These are phyloP conservation scores for Synanthedon vespiformis DNA, from an alignment of 2,888 invertebrate species.

Conservation along the genomic window DNA sequence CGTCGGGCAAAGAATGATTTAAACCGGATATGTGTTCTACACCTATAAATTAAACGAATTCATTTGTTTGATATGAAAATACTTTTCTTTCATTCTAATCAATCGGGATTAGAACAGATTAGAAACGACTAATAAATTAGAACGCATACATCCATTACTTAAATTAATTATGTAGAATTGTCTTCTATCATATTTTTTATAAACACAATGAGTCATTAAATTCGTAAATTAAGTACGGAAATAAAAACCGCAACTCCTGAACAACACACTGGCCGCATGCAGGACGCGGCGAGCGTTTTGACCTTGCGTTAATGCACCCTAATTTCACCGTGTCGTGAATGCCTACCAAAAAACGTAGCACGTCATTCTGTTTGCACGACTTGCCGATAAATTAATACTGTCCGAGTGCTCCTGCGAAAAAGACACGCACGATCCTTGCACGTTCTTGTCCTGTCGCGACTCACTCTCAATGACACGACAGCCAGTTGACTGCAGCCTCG, in stretches of 20 bases:
- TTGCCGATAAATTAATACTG: slow-evolving; percentile 59
- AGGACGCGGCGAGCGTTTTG: slow-evolving; percentile 37
- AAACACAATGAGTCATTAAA: neutral
- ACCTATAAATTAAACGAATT: too few species aligned
- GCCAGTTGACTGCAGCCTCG: neutral
- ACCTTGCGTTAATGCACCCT: slow-evolving; percentile 67
- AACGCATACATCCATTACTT: too few species aligned
- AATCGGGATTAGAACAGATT: too few species aligned
- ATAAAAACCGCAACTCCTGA: slow-evolving; percentile 39
- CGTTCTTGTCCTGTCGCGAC: slow-evolving; percentile 9
- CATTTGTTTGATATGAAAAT: too few species aligned
- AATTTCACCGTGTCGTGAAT: slow-evolving; percentile 53
- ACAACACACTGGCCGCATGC: slow-evolving; percentile 20
- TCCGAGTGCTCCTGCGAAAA: slow-evolving; percentile 37
- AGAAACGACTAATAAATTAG: too few species aligned
- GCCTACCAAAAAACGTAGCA: slow-evolving; percentile 50
- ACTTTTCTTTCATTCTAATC: too few species aligned
- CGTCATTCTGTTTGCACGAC: slow-evolving; percentile 63
- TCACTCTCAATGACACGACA: slow-evolving; percentile 9
- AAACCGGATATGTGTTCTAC: too few species aligned
- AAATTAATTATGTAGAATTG: too few species aligned
- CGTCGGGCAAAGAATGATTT: too few species aligned
- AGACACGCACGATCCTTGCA: slow-evolving; percentile 36
- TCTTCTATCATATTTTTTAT: too few species aligned
- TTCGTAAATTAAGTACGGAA: slow-evolving; percentile 23